These are phyloP conservation scores for Philypnodon macrostomus DNA, from an alignment of 2,797 vertebrate species.

Conservation along the genomic window DNA sequence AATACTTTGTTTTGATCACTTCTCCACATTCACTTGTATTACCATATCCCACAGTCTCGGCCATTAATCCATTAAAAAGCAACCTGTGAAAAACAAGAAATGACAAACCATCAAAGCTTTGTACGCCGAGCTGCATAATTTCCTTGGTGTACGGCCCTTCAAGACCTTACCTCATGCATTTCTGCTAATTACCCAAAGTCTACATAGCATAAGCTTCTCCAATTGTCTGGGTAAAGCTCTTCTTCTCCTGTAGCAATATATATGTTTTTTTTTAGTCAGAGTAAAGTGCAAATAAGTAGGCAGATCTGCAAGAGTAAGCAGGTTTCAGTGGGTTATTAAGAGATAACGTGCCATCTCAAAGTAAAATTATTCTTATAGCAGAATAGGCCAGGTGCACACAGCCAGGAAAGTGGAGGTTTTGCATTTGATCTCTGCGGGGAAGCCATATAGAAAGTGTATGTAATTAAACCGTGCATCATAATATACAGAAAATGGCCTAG, in stretches of 20 bases:
- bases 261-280: slow-evolving; percentile 29
- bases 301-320: slow-evolving; percentile 34
- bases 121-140: slow-evolving; percentile 27
- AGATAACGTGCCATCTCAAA: slow-evolving; percentile 20
- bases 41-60: slow-evolving; percentile 35
- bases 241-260: slow-evolving; percentile 11
- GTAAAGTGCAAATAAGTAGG: slow-evolving; percentile 20
- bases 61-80: slow-evolving; percentile 41
- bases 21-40: slow-evolving; percentile 34
- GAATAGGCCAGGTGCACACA: background rate
- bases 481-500: background rate
- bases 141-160: background rate
- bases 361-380: slow-evolving; percentile 12
- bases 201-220: slow-evolving; percentile 8
- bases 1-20: slow-evolving; percentile 45
- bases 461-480: background rate
- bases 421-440: slow-evolving; percentile 10
- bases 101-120: slow-evolving; percentile 47
- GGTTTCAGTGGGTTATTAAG: slow-evolving; percentile 10
- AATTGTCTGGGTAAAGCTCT: slow-evolving; percentile 41
- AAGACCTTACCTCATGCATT: slow-evolving; percentile 20
- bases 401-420: background rate
- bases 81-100: slow-evolving; percentile 50
- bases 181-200: slow-evolving; percentile 40
- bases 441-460: background rate